phyloP scores from a whole-genome alignment of 2,113 vertebrate genomes.

The Catharus minimus region DNA sequence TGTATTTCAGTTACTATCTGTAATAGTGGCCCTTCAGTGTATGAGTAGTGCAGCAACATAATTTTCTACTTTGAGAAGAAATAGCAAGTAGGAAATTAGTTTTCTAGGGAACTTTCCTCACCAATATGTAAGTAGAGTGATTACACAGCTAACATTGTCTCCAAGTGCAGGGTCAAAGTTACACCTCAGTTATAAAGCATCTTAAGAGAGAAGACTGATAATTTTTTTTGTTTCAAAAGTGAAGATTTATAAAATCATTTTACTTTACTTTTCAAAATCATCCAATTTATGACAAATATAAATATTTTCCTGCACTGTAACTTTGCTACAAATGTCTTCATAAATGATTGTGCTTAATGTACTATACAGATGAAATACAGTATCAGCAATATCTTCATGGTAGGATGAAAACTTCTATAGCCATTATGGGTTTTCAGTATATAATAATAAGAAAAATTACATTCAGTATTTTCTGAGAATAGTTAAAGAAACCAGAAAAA shows the following conservation, averaged over 20 bases:
- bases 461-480: not conserved
- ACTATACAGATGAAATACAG: not conserved
- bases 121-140: not conserved
- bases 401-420: not conserved
- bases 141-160: not conserved
- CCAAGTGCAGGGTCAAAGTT: not conserved
- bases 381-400: not conserved
- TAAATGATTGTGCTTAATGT: not conserved
- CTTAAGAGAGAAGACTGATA: not conserved
- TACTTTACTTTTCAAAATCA: not conserved
- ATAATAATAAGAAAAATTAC: not conserved
- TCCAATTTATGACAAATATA: not conserved
- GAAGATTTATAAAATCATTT: not conserved
- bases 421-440: not conserved
- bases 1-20: not conserved
- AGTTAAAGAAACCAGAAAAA: not conserved
- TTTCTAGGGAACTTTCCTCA: not conserved
- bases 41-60: not conserved
- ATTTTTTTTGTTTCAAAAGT: not conserved
- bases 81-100: not conserved
- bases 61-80: constrained; percentile 10
- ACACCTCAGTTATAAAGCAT: not conserved
- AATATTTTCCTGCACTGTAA: not conserved
- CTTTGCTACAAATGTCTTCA: not conserved
- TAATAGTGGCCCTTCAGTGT: not conserved